These are phyloP conservation scores for Scelioninae gen. 1 DNA, from an alignment of 2,888 invertebrate genomes.

Conservation along the genomic window DNA sequence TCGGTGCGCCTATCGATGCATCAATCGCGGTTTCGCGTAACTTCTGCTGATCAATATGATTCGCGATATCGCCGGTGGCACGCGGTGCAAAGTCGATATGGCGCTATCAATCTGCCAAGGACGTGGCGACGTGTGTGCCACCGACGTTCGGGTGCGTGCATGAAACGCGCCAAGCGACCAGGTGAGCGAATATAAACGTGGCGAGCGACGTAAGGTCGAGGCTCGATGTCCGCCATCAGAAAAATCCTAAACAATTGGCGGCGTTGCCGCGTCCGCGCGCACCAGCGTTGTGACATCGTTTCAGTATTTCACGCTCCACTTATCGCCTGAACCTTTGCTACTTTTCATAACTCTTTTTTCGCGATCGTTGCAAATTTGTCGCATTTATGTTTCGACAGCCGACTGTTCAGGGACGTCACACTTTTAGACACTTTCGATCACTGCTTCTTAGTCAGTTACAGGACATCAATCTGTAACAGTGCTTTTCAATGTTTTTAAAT, in stretches of 20 bases:
- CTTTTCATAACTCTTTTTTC: conserved; percentile 70
- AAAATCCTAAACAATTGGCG: conserved; percentile 81
- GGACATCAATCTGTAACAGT: neutral
- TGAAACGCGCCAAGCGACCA: conserved; percentile 51
- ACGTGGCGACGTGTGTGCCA: conserved; percentile 50
- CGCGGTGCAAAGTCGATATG: conserved; percentile 56
- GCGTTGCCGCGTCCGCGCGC: conserved; percentile 76
- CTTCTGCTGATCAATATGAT: conserved; percentile 31
- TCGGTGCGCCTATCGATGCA: conserved; percentile 15
- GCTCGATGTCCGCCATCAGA: conserved; percentile 74
- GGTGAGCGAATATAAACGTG: conserved; percentile 65
- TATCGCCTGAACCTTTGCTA: conserved; percentile 73
- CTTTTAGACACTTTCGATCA: conserved; percentile 8
- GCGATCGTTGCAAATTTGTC: conserved; percentile 52
- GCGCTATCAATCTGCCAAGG: conserved; percentile 70
- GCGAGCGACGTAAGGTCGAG: conserved; percentile 69
- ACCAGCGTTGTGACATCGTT: conserved; percentile 75
- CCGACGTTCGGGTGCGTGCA: conserved; percentile 65
- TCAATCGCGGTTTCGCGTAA: conserved; percentile 14
- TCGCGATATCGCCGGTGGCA: conserved; percentile 29
- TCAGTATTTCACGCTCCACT: conserved; percentile 80
- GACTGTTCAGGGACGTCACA: conserved; percentile 31
- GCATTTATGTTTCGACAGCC: conserved; percentile 15
- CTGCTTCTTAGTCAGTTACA: too few species aligned
- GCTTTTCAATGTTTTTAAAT: neutral